A percentile compares a stretch with the other conserved stretches of the same genome.
These are phyloP conservation scores for Diplosoma virens DNA, from an alignment of 23 tunicate genomes.

Conservation along the genomic window DNA sequence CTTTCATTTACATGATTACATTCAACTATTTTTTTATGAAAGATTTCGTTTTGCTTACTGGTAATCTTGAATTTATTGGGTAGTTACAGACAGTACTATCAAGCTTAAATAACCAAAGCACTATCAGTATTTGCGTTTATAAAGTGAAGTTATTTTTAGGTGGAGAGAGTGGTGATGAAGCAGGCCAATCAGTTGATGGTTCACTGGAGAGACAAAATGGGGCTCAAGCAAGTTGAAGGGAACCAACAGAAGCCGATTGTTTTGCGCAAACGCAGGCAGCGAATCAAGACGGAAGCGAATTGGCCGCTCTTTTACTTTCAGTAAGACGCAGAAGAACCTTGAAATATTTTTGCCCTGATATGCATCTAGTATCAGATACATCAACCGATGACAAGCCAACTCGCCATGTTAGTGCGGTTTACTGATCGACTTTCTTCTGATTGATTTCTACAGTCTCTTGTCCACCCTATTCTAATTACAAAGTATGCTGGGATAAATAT, in stretches of 20 bases:
- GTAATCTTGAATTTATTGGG: neutral
- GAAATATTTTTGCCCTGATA: too few relatives aligned
- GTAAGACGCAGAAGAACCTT: conserved; percentile 39
- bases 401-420: too few relatives aligned
- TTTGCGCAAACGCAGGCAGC: conserved; percentile 77
- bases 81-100: neutral
- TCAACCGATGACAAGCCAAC: too few relatives aligned
- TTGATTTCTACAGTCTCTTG: too few relatives aligned
- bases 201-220: conserved; percentile 95
- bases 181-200: conserved; percentile 60
- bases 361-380: too few relatives aligned
- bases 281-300: conserved; percentile 90
- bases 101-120: too few relatives aligned
- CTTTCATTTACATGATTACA: too few relatives aligned
- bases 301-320: conserved; percentile 91
- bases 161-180: conserved; percentile 77
- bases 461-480: too few relatives aligned
- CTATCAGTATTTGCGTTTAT: too few relatives aligned
- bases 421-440: too few relatives aligned
- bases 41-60: neutral
- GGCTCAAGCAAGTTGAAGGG: conserved; percentile 57
- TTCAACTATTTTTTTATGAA: neutral
- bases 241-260: conserved; percentile 92
- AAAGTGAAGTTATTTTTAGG: too few relatives aligned
- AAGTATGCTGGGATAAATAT: too few relatives aligned